These are phyloP conservation scores for Ditylenchus dipsaci DNA, from an alignment of 1,140 invertebrate species.

Conservation along the genomic window DNA sequence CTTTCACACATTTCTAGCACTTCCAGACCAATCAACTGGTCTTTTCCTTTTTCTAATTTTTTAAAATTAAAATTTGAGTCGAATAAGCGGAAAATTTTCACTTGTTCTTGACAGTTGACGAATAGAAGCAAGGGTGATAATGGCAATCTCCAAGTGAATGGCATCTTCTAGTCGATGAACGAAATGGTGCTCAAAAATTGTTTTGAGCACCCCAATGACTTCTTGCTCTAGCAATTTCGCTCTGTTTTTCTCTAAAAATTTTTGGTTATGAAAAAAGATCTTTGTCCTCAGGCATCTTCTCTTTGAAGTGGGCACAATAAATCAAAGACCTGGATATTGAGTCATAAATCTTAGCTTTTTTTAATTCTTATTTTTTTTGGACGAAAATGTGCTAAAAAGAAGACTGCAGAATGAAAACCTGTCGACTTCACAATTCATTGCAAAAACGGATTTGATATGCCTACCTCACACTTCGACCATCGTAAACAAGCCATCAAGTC, in stretches of 20 bases:
- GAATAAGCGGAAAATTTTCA: slow-evolving; percentile 10
- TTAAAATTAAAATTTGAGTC: not conserved
- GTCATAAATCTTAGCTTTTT: too few species aligned
- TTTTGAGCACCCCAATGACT: slow-evolving; percentile 24
- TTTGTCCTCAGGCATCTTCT: too few species aligned
- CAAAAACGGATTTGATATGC: too few species aligned
- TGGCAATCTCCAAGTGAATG: slow-evolving; percentile 30
- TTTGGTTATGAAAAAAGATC: too few species aligned
- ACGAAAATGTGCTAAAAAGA: too few species aligned
- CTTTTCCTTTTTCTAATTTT: slow-evolving; percentile 28
- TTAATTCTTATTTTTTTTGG: too few species aligned
- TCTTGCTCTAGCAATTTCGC: slow-evolving; percentile 24
- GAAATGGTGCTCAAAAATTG: slow-evolving; percentile 39
- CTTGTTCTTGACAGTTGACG: slow-evolving; percentile 25
- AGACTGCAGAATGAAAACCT: too few species aligned
- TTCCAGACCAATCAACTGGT: slow-evolving; percentile 20
- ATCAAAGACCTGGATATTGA: too few species aligned
- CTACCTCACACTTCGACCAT: too few species aligned
- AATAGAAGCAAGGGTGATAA: slow-evolving; percentile 22
- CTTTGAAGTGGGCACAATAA: too few species aligned
- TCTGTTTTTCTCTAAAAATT: slow-evolving; percentile 25
- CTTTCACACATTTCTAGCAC: slow-evolving; percentile 30
- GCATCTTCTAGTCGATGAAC: slow-evolving; percentile 8
- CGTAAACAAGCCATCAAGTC: too few species aligned
- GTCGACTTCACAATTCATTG: too few species aligned